phyloP scores from a whole-genome alignment of 2,113 vertebrate species.

The Baryphthengus martii region DNA sequence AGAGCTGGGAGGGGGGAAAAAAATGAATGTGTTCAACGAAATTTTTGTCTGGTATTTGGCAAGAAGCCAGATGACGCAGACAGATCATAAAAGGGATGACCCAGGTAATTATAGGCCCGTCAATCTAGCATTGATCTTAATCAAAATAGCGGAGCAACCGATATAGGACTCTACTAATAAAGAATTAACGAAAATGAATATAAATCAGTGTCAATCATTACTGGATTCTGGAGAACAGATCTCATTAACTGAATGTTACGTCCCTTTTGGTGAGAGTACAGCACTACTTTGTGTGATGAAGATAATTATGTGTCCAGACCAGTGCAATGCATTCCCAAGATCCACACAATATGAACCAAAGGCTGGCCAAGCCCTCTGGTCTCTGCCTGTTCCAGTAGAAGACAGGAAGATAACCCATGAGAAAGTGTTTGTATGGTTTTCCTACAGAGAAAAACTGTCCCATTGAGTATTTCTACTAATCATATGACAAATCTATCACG shows the following conservation, averaged over 20 bases:
- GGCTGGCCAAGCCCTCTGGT: not conserved
- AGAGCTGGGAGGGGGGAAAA: not conserved
- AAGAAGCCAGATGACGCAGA: not conserved
- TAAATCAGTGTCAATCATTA: not conserved
- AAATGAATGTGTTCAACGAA: not conserved
- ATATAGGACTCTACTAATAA: not conserved
- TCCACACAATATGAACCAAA: not conserved
- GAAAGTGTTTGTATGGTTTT: not conserved
- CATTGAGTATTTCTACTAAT: not conserved
- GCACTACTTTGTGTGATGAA: not conserved
- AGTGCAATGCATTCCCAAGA: not conserved
- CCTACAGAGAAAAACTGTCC: not conserved
- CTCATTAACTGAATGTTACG: not conserved
- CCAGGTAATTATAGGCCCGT: not conserved
- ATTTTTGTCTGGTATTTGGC: not conserved
- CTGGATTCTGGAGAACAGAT: not conserved
- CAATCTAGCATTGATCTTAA: not conserved
- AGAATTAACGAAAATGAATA: not conserved
- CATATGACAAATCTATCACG: fast-evolving
- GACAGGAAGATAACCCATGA: not conserved
- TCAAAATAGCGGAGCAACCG: not conserved
- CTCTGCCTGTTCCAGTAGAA: not conserved
- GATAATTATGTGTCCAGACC: not conserved
- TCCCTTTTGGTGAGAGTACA: not conserved
- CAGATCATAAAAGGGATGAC: not conserved